Conservation (phyloP, 2,888 invertebrate species). For the Phaonia tiefii region DNA sequence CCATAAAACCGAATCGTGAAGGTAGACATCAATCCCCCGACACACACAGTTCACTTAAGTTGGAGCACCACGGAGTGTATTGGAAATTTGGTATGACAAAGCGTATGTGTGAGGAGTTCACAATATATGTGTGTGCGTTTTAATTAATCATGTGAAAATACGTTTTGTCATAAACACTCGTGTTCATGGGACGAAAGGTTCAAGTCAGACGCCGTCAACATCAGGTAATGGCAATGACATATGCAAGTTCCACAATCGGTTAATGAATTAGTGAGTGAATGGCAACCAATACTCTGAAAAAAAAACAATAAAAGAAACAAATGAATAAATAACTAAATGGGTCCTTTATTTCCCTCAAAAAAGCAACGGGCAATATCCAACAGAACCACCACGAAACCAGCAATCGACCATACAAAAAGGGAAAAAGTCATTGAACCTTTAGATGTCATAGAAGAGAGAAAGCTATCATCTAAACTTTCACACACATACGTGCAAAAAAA, state of each 20-base stretch:
- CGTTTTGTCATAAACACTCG: constrained; percentile 60
- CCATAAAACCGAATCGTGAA: background rate
- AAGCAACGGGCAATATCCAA: background rate
- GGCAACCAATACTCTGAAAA: too few relatives aligned
- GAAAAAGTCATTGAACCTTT: constrained; percentile 22
- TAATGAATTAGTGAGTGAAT: too few relatives aligned
- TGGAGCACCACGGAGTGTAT: too few relatives aligned
- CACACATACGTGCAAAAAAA: background rate
- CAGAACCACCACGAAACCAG: background rate
- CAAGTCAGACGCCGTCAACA: constrained; percentile 20
- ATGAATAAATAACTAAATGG: constrained; percentile 10
- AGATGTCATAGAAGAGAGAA: constrained; percentile 12
- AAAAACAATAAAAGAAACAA: background rate
- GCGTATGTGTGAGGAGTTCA: background rate
- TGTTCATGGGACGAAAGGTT: constrained; percentile 22
- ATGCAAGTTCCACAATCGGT: too few relatives aligned
- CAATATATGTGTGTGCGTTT: constrained; percentile 16
- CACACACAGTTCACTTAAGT: background rate
- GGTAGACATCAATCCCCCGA: background rate
- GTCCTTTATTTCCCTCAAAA: constrained; percentile 12
- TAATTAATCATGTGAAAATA: constrained; percentile 65
- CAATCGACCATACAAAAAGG: constrained; percentile 5
- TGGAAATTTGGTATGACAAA: too few relatives aligned
- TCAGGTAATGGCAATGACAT: constrained; percentile 11
- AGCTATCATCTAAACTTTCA: too few relatives aligned